Percentiles rank a stretch among this genome's conserved stretches.
Evolutionary conservation across 1,140 invertebrate species (phyloP).

Genomic region (Zaprionus inermis): DNA sequence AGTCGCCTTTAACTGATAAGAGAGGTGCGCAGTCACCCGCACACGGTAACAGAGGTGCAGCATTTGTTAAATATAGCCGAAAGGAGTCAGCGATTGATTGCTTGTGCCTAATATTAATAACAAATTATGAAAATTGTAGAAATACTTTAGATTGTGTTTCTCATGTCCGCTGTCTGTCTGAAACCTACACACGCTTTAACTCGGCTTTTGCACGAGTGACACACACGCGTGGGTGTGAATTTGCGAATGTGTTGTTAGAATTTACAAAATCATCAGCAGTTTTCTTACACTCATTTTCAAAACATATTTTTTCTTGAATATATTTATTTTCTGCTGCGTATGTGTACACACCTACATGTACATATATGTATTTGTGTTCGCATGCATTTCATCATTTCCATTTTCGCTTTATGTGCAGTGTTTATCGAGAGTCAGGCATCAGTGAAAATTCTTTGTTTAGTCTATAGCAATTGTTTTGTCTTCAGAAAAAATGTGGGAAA

Average conservation of each 20-base stretch:
- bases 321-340: too few species aligned
- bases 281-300: neutral
- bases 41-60: neutral
- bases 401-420: neutral
- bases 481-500: neutral
- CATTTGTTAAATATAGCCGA: neutral
- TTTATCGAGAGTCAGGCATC: neutral
- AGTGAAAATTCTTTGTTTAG: neutral
- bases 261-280: neutral
- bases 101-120: constrained; percentile 14
- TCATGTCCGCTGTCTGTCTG: too few species aligned
- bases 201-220: neutral
- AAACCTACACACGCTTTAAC: neutral
- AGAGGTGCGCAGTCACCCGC: constrained; percentile 4
- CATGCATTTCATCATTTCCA: neutral
- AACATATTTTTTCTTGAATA: too few species aligned
- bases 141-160: neutral
- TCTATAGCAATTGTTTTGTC: neutral
- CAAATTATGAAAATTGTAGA: neutral
- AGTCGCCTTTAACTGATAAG: constrained; percentile 24
- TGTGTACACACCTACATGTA: neutral
- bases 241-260: neutral
- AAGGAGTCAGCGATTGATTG: constrained; percentile 11
- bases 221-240: neutral
- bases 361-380: neutral